These are phyloP conservation scores for Sthenelais limicola DNA, from an alignment of 2,888 invertebrate genomes.

Conservation along the genomic window DNA sequence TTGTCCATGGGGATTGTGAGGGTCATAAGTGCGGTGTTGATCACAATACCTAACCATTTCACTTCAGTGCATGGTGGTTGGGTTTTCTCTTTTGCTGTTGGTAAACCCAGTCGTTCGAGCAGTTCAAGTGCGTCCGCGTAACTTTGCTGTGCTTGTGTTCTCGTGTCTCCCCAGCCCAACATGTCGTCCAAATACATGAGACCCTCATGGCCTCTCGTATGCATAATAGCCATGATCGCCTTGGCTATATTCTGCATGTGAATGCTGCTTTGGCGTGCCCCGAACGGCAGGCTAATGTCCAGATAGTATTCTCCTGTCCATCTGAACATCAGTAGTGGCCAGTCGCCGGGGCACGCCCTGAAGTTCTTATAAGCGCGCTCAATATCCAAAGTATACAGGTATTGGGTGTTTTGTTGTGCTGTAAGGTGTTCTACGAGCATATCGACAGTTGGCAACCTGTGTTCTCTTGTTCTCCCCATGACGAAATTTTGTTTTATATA, in stretches of 20 bases:
- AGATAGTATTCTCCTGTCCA: not conserved
- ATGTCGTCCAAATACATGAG: slow-evolving; percentile 8
- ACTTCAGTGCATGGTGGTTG: not conserved
- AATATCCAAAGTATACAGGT: not conserved
- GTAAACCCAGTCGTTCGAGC: not conserved
- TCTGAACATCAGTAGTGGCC: not conserved
- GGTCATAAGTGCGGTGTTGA: not conserved
- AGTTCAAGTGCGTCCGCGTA: not conserved
- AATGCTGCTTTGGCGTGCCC: not conserved
- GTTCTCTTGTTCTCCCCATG: not conserved
- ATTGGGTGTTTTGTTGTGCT: not conserved
- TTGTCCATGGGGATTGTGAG: not conserved
- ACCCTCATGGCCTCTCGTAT: too few species aligned
- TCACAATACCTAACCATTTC: not conserved
- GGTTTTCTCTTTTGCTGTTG: not conserved
- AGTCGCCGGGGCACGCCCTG: not conserved
- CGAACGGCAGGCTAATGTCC: not conserved
- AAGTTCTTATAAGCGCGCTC: slow-evolving; percentile 1
- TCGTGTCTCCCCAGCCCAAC: not conserved
- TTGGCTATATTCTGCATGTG: slow-evolving; percentile 1
- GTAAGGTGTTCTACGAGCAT: not conserved
- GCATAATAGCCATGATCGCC: not conserved
- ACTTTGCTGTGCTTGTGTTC: not conserved
- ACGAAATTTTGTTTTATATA: not conserved
- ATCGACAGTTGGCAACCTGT: not conserved